Conservation (phyloP, 2,797 vertebrate species). For the Liasis olivaceus region DNA sequence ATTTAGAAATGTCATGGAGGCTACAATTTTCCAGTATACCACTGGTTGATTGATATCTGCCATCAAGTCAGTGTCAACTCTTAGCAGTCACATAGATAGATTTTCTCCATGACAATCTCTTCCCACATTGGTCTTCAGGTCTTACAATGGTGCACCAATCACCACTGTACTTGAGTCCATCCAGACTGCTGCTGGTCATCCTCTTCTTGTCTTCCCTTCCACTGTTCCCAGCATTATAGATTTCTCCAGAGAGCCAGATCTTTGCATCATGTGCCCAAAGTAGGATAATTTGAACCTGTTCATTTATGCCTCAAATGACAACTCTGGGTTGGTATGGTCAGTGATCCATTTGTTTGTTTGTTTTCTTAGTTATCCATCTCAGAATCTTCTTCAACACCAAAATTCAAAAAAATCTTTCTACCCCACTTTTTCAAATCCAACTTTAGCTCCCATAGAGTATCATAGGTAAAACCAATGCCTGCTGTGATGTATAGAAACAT, state of each 20-base stretch:
- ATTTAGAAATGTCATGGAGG: not conserved
- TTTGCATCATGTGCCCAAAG: not conserved
- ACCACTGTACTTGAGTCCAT: not conserved
- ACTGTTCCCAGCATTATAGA: not conserved
- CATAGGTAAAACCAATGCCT: too few species aligned
- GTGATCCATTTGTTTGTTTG: not conserved
- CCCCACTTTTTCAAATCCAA: not conserved
- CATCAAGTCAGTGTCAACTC: not conserved
- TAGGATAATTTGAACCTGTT: not conserved
- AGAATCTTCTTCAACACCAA: not conserved
- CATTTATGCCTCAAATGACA: not conserved
- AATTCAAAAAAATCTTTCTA: not conserved
- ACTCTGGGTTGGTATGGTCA: not conserved
- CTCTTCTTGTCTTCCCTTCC: not conserved
- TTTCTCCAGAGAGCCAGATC: not conserved
- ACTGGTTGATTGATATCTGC: not conserved
- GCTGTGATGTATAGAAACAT: too few species aligned
- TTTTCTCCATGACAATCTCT: not conserved
- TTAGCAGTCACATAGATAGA: not conserved
- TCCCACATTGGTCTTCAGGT: not conserved
- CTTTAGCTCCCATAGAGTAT: too few species aligned
- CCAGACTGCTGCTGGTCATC: not conserved
- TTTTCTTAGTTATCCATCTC: not conserved
- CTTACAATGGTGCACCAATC: not conserved
- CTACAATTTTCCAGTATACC: not conserved